Evolutionary conservation across 2,888 invertebrate genomes (phyloP).

Genomic region (Metalampra italica): DNA sequence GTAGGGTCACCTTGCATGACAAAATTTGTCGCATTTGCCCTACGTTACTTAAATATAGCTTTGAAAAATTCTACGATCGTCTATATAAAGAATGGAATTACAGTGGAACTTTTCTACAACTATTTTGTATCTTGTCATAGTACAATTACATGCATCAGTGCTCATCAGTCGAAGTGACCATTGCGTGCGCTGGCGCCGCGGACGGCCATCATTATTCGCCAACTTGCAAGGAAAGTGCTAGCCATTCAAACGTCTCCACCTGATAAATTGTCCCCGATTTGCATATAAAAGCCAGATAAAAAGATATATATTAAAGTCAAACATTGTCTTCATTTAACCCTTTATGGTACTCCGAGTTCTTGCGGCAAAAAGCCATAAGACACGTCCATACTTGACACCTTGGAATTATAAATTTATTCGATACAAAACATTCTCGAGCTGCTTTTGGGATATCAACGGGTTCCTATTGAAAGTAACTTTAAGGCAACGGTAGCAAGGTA

Average conservation of each 20-base stretch:
- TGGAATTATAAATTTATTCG: constrained; percentile 10
- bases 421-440: not conserved
- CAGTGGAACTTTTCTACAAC: not conserved
- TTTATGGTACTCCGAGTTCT: constrained; percentile 34
- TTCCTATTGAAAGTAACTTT: not conserved
- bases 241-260: constrained; percentile 63
- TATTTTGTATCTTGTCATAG: constrained; percentile 3
- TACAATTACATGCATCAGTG: constrained; percentile 35
- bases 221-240: constrained; percentile 40
- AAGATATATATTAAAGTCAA: constrained; percentile 47
- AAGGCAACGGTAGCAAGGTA: not conserved
- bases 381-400: constrained; percentile 18
- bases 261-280: constrained; percentile 69
- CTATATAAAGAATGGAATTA: not conserved
- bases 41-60: too few species aligned
- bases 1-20: too few species aligned
- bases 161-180: constrained; percentile 27
- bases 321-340: constrained; percentile 46
- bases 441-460: not conserved
- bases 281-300: constrained; percentile 59
- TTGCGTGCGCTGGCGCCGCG: constrained; percentile 20
- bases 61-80: too few species aligned
- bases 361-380: constrained; percentile 24
- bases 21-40: too few species aligned
- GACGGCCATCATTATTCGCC: constrained; percentile 34